A percentile compares a stretch with the other conserved stretches of the same genome.
Conservation (phyloP, 2,797 vertebrate species). For the Lepus townsendii region DNA sequence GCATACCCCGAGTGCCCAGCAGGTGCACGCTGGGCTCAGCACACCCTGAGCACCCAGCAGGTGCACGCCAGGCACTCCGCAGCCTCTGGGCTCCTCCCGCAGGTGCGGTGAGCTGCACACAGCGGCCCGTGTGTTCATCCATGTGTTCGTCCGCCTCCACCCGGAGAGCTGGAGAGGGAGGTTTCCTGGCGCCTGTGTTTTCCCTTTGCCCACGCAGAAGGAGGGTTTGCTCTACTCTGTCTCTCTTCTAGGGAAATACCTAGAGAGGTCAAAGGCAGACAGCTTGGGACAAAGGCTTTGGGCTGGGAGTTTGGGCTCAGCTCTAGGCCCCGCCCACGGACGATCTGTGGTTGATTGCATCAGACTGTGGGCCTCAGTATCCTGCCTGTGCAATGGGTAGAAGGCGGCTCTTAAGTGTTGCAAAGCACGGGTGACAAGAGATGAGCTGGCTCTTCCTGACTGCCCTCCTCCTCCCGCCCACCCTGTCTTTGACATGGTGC, state of each 20-base stretch:
- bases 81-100: background rate
- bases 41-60: background rate
- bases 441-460: background rate
- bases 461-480: background rate
- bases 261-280: conserved; percentile 9
- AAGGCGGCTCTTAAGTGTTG: background rate
- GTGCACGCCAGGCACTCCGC: background rate
- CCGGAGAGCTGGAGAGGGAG: background rate
- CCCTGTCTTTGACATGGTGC: background rate
- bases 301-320: background rate
- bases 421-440: background rate
- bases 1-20: background rate
- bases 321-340: background rate
- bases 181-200: background rate
- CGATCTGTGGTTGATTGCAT: background rate
- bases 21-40: background rate
- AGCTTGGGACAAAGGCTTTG: background rate
- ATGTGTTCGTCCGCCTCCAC: background rate
- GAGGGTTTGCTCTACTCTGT: conserved; percentile 14
- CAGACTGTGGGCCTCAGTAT: background rate
- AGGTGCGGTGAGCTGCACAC: background rate
- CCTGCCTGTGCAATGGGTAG: background rate
- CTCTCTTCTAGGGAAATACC: background rate
- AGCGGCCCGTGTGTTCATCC: background rate
- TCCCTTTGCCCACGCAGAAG: background rate